Base-by-base conservation (phyloP, 2,113 vertebrate species). In the Notarius quadriscutis region DNA sequence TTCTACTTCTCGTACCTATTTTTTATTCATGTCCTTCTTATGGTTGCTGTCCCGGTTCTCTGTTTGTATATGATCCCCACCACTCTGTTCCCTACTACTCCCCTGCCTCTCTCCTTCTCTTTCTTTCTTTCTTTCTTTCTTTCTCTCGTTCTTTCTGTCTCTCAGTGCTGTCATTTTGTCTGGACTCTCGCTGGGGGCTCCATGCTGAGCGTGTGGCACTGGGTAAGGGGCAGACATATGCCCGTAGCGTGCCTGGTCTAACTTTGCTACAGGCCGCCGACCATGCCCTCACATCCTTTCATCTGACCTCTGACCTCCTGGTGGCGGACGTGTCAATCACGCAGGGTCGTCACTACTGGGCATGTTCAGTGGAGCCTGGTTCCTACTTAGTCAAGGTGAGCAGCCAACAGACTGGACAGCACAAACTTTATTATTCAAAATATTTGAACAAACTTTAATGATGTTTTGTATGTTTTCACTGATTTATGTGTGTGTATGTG, bases 331-430 rank as follows among this genome's bases (percentile, higher is more conserved):
- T 99, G 93, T 96, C 98, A 11, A 93, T 99, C 92, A 97, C 96
- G 11, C 96, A 99, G 87, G 98, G 98, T 87, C 95, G 96, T 90
- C 98, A 97, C 94, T 99, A 99, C 95, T 99, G 98, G 98, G 98
- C 97, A 50, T 99, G 98, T 88, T 97, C 97, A 0, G 97, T 99
- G 89, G 97, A 99, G 88, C 97, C 98, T 25, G 96, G 97, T 27
- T 99, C 98, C 86, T 99, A 98, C 92, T 93, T 99, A 94, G 97
- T 99, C 27, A 99, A 99, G 94, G 95, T 95, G 82, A 89, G 67
- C 50, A 48, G 22, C 27, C 20, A 22, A 22, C 41, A 58, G 65
- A 17, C 67, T 80, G 27, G 9, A n/a, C n/a, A 57, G 85, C 84
- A 65, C 22, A 10, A 74, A 30, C 34, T 30, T 51, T 72, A 48